Percentiles rank a stretch among this genome's conserved stretches.
These are phyloP conservation scores for Eupithecia inturbata DNA, from an alignment of 2,888 invertebrate genomes.

Conservation along the genomic window DNA sequence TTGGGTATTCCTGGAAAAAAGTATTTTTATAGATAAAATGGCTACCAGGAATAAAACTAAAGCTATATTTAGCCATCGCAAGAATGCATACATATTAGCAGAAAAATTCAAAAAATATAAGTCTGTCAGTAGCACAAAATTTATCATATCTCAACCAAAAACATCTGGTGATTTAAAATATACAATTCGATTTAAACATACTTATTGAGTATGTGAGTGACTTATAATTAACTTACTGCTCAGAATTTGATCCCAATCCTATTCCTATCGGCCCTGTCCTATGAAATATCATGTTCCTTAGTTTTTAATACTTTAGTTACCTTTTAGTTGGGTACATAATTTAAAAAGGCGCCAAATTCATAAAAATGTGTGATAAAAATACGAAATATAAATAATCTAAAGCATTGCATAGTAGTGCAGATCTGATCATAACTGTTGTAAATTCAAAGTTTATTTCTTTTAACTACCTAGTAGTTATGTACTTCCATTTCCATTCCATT, in stretches of 20 bases:
- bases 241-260: slow-evolving; percentile 47
- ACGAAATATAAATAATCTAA: slow-evolving; percentile 61
- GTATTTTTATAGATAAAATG: slow-evolving; percentile 78
- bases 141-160: slow-evolving; percentile 74
- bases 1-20: slow-evolving; percentile 79
- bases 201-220: slow-evolving; percentile 50
- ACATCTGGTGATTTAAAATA: slow-evolving; percentile 73
- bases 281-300: slow-evolving; percentile 61
- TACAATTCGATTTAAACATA: slow-evolving; percentile 76
- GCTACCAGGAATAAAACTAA: slow-evolving; percentile 68
- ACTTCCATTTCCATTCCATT: slow-evolving; percentile 66
- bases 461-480: slow-evolving; percentile 42
- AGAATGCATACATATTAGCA: slow-evolving; percentile 69
- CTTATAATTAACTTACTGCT: not conserved
- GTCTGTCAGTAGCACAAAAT: slow-evolving; percentile 69
- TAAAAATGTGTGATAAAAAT: slow-evolving; percentile 69
- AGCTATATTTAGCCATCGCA: slow-evolving; percentile 73
- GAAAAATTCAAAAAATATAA: slow-evolving; percentile 77
- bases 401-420: slow-evolving; percentile 62
- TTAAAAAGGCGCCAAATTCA: slow-evolving; percentile 73
- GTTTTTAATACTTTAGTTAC: slow-evolving; percentile 62
- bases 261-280: slow-evolving; percentile 60
- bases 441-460: slow-evolving; percentile 69
- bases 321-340: slow-evolving; percentile 64
- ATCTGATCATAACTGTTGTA: slow-evolving; percentile 75